These are phyloP conservation scores for Oplegnathus fasciatus DNA, from an alignment of 2,113 vertebrate species.

Conservation along the genomic window DNA sequence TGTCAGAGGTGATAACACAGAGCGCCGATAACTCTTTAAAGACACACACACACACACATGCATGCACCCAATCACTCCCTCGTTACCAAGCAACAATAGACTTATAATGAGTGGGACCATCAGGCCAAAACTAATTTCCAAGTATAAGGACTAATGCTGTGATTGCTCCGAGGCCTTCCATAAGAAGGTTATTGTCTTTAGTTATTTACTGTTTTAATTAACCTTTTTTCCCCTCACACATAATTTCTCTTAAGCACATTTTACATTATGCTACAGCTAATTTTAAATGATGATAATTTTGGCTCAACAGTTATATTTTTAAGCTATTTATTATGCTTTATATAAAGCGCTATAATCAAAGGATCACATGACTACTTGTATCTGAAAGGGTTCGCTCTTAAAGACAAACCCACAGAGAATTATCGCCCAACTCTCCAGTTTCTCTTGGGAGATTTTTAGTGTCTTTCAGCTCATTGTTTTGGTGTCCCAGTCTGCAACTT, in stretches of 20 bases:
- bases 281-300: background rate
- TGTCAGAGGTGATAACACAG: slow-evolving; percentile 70
- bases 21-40: slow-evolving; percentile 64
- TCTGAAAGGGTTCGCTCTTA: background rate
- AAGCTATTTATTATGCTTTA: background rate
- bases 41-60: slow-evolving; percentile 47
- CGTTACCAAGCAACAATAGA: slow-evolving; percentile 68
- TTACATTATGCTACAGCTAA: slow-evolving; percentile 12
- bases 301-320: background rate
- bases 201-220: slow-evolving; percentile 70
- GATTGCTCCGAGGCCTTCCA: slow-evolving; percentile 55
- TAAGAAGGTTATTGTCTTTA: slow-evolving; percentile 71
- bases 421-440: background rate
- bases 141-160: slow-evolving; percentile 59
- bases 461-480: slow-evolving; percentile 1
- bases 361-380: background rate
- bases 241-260: slow-evolving; percentile 41
- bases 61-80: slow-evolving; percentile 45
- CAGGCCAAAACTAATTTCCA: slow-evolving; percentile 72
- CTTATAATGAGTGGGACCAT: slow-evolving; percentile 68
- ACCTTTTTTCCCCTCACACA: slow-evolving; percentile 4
- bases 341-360: background rate
- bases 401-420: background rate
- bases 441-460: background rate
- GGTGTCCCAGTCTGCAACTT: background rate